phyloP scores from a whole-genome alignment of 2,888 invertebrate genomes.

The Nycteola revayana region DNA sequence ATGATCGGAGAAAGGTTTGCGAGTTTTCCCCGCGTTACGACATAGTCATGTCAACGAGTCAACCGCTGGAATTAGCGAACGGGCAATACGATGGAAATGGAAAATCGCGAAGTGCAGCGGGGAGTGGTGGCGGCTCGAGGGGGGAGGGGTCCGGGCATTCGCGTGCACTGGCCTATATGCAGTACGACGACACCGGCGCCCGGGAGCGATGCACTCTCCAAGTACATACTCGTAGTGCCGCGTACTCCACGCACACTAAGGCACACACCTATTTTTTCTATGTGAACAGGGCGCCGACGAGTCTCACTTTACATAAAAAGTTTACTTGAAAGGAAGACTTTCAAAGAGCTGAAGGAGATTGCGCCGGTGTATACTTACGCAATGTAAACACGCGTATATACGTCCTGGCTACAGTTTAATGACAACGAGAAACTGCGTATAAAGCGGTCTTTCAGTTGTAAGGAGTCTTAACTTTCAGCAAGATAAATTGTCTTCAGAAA shows the following conservation, averaged over 20 bases:
- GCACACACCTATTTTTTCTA: constrained; percentile 68
- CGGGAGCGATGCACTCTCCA: constrained; percentile 80
- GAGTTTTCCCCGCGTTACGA: constrained; percentile 67
- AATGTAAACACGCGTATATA: constrained; percentile 8
- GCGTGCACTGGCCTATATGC: constrained; percentile 82
- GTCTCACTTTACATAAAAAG: constrained; percentile 61
- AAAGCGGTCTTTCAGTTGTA: neutral
- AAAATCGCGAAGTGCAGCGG: constrained; percentile 73
- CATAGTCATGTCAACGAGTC: constrained; percentile 42
- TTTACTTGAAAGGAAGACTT: constrained; percentile 64
- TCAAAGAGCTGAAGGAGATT: constrained; percentile 59
- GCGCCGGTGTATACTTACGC: constrained; percentile 39
- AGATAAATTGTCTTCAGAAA: too few species aligned
- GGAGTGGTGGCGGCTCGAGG: constrained; percentile 33
- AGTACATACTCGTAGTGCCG: constrained; percentile 66
- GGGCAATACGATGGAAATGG: constrained; percentile 70
- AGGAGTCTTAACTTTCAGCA: too few species aligned
- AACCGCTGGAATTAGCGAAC: constrained; percentile 64
- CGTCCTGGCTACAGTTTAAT: constrained; percentile 4
- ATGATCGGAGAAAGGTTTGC: constrained; percentile 60
- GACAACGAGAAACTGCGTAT: too few species aligned
- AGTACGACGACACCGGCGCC: constrained; percentile 79
- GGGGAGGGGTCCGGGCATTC: constrained; percentile 64
- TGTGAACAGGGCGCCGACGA: constrained; percentile 59
- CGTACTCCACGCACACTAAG: constrained; percentile 73